A percentile compares a stretch with the other conserved stretches of the same genome.
Conservation (phyloP, 2,888 invertebrate genomes). For the Nomada hirtipes region DNA sequence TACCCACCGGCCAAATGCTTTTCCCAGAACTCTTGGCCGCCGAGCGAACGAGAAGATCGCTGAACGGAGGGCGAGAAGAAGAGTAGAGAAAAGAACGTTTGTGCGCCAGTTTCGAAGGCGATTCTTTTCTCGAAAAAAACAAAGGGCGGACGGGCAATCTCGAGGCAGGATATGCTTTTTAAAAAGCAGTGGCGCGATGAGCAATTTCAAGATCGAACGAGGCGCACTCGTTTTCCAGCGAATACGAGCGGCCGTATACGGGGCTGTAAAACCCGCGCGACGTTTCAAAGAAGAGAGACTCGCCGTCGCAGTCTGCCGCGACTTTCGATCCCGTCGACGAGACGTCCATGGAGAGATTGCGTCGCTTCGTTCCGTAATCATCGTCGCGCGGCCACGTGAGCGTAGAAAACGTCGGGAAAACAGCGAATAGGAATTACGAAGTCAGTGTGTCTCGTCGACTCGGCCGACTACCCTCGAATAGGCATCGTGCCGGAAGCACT, state of each 20-base stretch:
- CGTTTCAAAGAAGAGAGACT: constrained; percentile 26
- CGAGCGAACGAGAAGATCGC: neutral
- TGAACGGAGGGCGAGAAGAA: neutral
- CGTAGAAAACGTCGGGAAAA: constrained; percentile 51
- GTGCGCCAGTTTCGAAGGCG: neutral
- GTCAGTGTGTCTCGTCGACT: constrained; percentile 62
- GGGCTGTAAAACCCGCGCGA: constrained; percentile 6
- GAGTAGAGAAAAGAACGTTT: neutral
- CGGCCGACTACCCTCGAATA: constrained; percentile 66
- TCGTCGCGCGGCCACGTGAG: constrained; percentile 38
- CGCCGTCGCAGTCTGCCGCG: constrained; percentile 3
- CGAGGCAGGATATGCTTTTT: neutral
- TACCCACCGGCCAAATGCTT: neutral
- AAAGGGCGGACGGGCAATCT: neutral
- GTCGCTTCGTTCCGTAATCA: constrained; percentile 46
- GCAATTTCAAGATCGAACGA: constrained; percentile 22
- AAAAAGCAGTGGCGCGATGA: neutral
- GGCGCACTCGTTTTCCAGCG: neutral
- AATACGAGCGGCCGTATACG: neutral
- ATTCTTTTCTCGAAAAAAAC: neutral
- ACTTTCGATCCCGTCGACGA: constrained; percentile 23
- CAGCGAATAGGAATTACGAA: constrained; percentile 51
- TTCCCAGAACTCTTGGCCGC: neutral
- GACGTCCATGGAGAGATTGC: constrained; percentile 40
- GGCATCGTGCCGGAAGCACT: constrained; percentile 73